Conservation (phyloP, 2,888 invertebrate species). For the Oligia latruncula region DNA sequence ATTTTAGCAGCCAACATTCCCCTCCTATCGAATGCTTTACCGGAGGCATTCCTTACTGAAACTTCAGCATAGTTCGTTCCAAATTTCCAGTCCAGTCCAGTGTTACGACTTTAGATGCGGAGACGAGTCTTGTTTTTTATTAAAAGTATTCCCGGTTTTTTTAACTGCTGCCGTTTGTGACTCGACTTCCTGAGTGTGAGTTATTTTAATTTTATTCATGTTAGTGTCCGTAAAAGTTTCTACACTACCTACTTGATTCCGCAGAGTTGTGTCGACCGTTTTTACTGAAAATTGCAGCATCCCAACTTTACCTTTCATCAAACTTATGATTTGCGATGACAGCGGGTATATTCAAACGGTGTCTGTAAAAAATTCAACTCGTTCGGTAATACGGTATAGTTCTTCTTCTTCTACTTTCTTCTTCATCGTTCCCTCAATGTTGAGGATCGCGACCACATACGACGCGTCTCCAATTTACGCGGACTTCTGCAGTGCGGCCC, state of each 20-base stretch:
- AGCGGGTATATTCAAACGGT: not conserved
- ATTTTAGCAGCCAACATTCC: conserved; percentile 32
- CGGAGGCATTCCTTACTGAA: conserved; percentile 22
- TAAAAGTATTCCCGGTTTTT: not conserved
- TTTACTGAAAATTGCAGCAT: too few relatives aligned
- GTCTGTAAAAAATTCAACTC: not conserved
- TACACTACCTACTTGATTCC: not conserved
- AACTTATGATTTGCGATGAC: not conserved
- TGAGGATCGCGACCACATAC: too few relatives aligned
- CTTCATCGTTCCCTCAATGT: not conserved
- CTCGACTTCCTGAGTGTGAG: not conserved
- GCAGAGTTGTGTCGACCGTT: not conserved
- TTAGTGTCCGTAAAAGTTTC: not conserved
- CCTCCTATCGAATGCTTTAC: conserved; percentile 42
- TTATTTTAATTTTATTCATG: conserved; percentile 5
- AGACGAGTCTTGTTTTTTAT: not conserved
- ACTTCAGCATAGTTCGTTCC: conserved; percentile 13
- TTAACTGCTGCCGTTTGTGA: not conserved
- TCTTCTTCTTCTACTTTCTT: not conserved
- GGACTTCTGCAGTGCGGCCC: not conserved
- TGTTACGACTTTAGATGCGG: not conserved
- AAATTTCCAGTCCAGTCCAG: too few relatives aligned
- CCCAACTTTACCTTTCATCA: not conserved
- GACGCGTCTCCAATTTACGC: too few relatives aligned
- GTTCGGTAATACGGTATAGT: not conserved